These are phyloP conservation scores for Eulithis prunata DNA, from an alignment of 2,888 invertebrate genomes.

Conservation along the genomic window DNA sequence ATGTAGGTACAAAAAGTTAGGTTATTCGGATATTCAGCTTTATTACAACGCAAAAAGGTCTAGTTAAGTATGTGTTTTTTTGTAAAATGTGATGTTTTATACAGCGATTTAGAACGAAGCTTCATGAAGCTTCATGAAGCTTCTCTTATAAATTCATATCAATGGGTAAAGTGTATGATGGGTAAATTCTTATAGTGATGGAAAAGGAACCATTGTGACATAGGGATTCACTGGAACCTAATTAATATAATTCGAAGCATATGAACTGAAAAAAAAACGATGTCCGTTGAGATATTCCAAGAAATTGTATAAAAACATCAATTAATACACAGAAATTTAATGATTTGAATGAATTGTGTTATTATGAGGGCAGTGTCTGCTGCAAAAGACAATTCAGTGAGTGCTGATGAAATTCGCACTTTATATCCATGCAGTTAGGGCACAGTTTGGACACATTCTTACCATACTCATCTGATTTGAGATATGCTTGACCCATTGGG, in stretches of 20 bases:
- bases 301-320: constrained; percentile 13
- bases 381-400: constrained; percentile 62
- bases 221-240: background rate
- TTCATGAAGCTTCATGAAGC: too few species aligned
- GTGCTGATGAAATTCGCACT: constrained; percentile 64
- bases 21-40: constrained; percentile 6
- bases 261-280: too few species aligned
- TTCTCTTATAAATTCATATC: too few species aligned
- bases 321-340: constrained; percentile 28
- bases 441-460: constrained; percentile 79
- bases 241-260: too few species aligned
- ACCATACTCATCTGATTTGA: constrained; percentile 93
- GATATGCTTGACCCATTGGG: constrained; percentile 92
- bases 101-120: too few species aligned
- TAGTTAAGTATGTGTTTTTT: background rate
- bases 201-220: background rate
- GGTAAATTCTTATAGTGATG: background rate
- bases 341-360: constrained; percentile 32
- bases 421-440: constrained; percentile 76
- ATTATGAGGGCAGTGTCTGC: constrained; percentile 48
- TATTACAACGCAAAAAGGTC: constrained; percentile 8
- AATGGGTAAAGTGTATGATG: too few species aligned
- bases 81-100: too few species aligned
- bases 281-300: background rate
- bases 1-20: background rate